Conservation (phyloP, 2,113 vertebrate species). For the Epinephelus fuscoguttatus region DNA sequence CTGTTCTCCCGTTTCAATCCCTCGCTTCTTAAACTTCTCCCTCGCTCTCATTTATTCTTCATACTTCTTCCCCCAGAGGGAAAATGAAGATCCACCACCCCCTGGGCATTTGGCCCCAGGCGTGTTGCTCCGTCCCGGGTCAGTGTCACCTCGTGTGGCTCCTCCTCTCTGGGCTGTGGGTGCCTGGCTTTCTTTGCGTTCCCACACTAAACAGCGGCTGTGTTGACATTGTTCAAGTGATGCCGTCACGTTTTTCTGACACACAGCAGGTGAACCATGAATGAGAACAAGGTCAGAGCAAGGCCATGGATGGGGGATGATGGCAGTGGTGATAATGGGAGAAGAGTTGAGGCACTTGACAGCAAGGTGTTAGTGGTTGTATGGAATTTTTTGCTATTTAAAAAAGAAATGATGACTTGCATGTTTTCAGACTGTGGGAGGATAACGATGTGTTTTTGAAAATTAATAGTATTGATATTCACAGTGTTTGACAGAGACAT, state of each 20-base stretch:
- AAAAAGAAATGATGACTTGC: background rate
- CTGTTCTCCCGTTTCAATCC: background rate
- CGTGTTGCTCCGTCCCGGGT: constrained; percentile 22
- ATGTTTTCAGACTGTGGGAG: background rate
- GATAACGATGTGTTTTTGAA: background rate
- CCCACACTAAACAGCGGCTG: constrained; percentile 65
- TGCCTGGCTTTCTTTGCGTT: constrained; percentile 55
- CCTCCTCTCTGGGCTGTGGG: constrained; percentile 37
- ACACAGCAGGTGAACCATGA: constrained; percentile 59
- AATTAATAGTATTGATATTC: background rate
- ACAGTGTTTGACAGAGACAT: background rate
- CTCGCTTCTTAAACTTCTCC: constrained; percentile 4
- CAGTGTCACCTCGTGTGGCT: constrained; percentile 19
- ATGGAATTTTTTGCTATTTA: background rate
- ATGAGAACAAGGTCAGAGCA: constrained; percentile 23
- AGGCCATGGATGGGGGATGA: constrained; percentile 3
- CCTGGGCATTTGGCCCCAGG: background rate
- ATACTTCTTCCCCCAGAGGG: background rate
- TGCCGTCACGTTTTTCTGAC: constrained; percentile 40
- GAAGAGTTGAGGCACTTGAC: background rate
- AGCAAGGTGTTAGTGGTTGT: background rate
- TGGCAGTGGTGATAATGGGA: background rate
- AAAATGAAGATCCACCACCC: background rate
- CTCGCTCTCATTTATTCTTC: background rate
- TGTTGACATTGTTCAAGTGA: constrained; percentile 64